Conservation (phyloP, 53 echinoderm and acorn worm species). For the Paracentrotus lividus region DNA sequence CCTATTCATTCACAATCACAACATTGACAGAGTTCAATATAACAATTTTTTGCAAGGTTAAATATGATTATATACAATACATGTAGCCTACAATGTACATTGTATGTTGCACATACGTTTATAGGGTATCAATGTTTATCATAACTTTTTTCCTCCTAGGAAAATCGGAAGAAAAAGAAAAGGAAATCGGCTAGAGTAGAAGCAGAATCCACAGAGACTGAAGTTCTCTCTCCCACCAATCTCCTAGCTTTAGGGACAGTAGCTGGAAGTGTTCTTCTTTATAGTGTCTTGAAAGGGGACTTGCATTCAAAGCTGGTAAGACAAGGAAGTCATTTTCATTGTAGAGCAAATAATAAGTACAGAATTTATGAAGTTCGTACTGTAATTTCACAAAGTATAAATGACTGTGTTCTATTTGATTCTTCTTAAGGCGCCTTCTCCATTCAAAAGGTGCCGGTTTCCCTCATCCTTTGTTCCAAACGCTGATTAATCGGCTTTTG, state of each 20-base stretch:
- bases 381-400: not conserved
- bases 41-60: too few relatives aligned
- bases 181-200: slow-evolving; percentile 62
- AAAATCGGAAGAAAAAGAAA: slow-evolving; percentile 76
- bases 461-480: too few relatives aligned
- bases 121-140: too few relatives aligned
- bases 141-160: slow-evolving; percentile 54
- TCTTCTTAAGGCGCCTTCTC: too few relatives aligned
- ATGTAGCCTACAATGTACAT: too few relatives aligned
- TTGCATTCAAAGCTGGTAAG: slow-evolving; percentile 88
- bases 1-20: too few relatives aligned
- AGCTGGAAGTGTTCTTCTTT: slow-evolving; percentile 89
- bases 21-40: too few relatives aligned
- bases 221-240: slow-evolving; percentile 70
- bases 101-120: too few relatives aligned
- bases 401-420: too few relatives aligned
- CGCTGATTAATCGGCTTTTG: too few relatives aligned
- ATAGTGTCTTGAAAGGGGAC: slow-evolving; percentile 91
- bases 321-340: not conserved
- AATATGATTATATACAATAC: too few relatives aligned
- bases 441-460: too few relatives aligned
- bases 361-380: not conserved
- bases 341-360: not conserved
- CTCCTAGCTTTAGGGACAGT: slow-evolving; percentile 93
- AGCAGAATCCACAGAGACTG: slow-evolving; percentile 13